These are phyloP conservation scores for Orestias chungarensis DNA, from an alignment of 2,797 vertebrate genomes.

Conservation along the genomic window DNA sequence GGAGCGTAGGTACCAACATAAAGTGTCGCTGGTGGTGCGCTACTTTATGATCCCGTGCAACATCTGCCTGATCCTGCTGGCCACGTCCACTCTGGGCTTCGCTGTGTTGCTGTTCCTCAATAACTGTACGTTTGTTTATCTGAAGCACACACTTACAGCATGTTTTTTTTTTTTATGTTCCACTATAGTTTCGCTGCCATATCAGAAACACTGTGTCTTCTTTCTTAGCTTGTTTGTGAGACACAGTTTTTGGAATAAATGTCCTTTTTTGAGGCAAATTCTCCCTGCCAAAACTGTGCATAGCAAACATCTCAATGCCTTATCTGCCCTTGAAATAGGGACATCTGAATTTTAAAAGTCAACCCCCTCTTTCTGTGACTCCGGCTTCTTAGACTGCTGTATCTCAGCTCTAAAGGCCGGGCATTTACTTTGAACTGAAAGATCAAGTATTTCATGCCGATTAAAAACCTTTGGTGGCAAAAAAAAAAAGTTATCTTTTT, in stretches of 20 bases:
- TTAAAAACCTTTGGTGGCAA: slow-evolving; percentile 71
- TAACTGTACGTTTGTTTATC: slow-evolving; percentile 88
- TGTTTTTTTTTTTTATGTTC: neutral
- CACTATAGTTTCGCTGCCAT: neutral
- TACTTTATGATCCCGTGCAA: slow-evolving; percentile 99
- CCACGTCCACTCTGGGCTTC: slow-evolving; percentile 91
- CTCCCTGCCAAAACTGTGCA: neutral
- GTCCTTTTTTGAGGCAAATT: slow-evolving; percentile 18
- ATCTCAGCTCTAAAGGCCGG: slow-evolving; percentile 64
- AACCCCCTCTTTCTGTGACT: slow-evolving; percentile 5
- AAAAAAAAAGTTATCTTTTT: slow-evolving; percentile 50
- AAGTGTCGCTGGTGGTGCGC: slow-evolving; percentile 94
- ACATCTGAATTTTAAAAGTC: slow-evolving; percentile 44
- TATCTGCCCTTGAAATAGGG: slow-evolving; percentile 43
- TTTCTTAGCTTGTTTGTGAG: neutral
- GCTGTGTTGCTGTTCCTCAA: slow-evolving; percentile 97
- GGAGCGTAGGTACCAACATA: slow-evolving; percentile 90
- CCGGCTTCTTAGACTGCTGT: slow-evolving; percentile 37
- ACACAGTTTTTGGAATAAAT: slow-evolving; percentile 10
- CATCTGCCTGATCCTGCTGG: slow-evolving; percentile 97
- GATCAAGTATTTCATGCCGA: slow-evolving; percentile 70
- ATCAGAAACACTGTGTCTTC: neutral
- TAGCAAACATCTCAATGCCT: slow-evolving; percentile 17
- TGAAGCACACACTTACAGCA: slow-evolving; percentile 16
- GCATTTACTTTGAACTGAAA: slow-evolving; percentile 76